Evolutionary conservation across 2,797 vertebrate species (phyloP).

Genomic region (Rhinichthys osculus): DNA sequence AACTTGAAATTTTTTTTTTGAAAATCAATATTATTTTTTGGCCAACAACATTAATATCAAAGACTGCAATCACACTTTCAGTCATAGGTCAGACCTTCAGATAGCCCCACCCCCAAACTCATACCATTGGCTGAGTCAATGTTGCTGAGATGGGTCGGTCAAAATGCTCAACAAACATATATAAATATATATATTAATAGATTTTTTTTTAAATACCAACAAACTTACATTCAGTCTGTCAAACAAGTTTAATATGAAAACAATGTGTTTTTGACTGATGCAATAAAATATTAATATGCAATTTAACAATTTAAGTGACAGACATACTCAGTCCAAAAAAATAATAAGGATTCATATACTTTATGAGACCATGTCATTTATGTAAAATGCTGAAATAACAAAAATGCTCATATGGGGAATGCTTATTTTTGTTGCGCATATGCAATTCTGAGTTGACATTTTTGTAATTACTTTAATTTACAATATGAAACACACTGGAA

Average conservation of each 20-base stretch:
- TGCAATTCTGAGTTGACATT: slow-evolving; percentile 14
- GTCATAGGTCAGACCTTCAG: not conserved
- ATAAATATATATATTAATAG: too few relatives aligned
- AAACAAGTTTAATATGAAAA: too few relatives aligned
- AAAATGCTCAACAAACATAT: too few relatives aligned
- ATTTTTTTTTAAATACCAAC: too few relatives aligned
- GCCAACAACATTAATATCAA: too few relatives aligned
- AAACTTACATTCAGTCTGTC: too few relatives aligned
- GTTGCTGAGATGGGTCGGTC: too few relatives aligned
- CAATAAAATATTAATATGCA: not conserved
- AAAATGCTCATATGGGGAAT: not conserved
- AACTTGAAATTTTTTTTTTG: too few relatives aligned
- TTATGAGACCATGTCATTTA: not conserved
- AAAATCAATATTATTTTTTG: too few relatives aligned
- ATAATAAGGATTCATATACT: not conserved
- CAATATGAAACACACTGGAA: slow-evolving; percentile 9
- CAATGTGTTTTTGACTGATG: not conserved
- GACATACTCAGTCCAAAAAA: too few relatives aligned
- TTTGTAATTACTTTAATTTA: slow-evolving; percentile 33
- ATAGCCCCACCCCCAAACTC: not conserved
- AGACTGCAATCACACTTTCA: not conserved
- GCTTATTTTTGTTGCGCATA: not conserved
- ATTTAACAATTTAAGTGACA: not conserved
- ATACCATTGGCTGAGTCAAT: not conserved
- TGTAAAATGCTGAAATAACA: slow-evolving; percentile 17